Base-by-base conservation (phyloP, 2,888 invertebrate genomes). In the Drosophila mulleri region DNA sequence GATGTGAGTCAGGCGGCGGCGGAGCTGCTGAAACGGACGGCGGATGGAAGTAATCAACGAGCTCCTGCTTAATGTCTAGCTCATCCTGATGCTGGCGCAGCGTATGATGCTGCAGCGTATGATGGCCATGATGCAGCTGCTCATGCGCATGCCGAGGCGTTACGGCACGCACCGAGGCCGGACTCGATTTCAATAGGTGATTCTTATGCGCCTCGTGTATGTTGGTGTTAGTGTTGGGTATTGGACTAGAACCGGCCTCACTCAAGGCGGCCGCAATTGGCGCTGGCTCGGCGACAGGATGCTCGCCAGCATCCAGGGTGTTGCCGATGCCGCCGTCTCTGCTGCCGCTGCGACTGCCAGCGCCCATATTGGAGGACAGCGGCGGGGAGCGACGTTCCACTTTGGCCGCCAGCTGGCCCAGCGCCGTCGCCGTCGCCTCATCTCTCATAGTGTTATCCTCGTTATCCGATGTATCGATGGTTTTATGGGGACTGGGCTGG, bases 1-100 rank as follows among this genome's bases (percentile, higher is more conserved):
- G 92, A 82, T 91, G 90, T 37, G 92, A 91, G 50, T 91, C 92
- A 5, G 91, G 88, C 2, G 91, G 91, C 9, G 89, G 78, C 3
- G 91, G 92, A 18, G 91, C 85, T 35, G 89, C 88, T 7, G 29
- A 44, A 1, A 41, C 56, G n/a, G 80, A 67, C 20, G 89, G 90
- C 18, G 85, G 83, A 67, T 92, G 92, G 62, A 91, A 90, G 37
- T 89, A 92, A 44, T 92, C 92, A 5, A 92, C 88, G 23, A 92
- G 77, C 82, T 92, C 92, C 67, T 91, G 92, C 60, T 92, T 92
- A 48, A 92, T 92, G 45, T 91, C 91, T 59, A 92, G 66, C 12
- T 92, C 92, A 16, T 91, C 88, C n/a, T 64, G 66, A 9, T 78
- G 85, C 42, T 80, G 74, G 9, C 42, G 62, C 16, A 67, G 72